These are phyloP conservation scores for Larimichthys crocea DNA, from an alignment of 2,113 vertebrate species.

Conservation along the genomic window DNA sequence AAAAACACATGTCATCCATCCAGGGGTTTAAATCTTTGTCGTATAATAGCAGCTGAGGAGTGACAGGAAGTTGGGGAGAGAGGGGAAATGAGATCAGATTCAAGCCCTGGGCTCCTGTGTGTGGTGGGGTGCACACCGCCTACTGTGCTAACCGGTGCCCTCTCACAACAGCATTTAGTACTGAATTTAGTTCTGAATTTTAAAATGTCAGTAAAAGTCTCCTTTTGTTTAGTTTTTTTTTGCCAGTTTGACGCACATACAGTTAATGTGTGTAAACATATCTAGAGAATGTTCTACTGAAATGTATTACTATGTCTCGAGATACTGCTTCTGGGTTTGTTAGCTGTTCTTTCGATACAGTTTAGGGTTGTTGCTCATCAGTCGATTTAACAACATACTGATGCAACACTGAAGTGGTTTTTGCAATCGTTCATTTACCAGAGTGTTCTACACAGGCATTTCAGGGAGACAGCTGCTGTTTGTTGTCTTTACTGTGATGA, in stretches of 20 bases:
- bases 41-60: no score
- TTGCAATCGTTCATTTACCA: background rate
- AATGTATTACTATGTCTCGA: background rate
- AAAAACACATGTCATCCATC: no score
- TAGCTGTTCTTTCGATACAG: background rate
- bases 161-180: no score
- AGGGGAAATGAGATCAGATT: no score
- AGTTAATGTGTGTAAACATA: background rate
- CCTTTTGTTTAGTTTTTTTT: background rate
- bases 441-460: background rate
- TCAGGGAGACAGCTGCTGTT: background rate
- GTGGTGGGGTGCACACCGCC: no score
- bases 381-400: background rate
- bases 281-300: background rate
- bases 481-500: background rate
- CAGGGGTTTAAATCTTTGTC: no score
- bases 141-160: no score
- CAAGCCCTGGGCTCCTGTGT: no score
- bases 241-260: background rate
- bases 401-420: conserved; percentile 4
- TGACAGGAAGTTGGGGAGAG: no score
- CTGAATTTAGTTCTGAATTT: background rate
- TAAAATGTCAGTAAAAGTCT: background rate
- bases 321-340: background rate
- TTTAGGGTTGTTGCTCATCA: background rate